phyloP scores from a whole-genome alignment of 2,113 vertebrate species.

The Drymodes brunneopygia region DNA sequence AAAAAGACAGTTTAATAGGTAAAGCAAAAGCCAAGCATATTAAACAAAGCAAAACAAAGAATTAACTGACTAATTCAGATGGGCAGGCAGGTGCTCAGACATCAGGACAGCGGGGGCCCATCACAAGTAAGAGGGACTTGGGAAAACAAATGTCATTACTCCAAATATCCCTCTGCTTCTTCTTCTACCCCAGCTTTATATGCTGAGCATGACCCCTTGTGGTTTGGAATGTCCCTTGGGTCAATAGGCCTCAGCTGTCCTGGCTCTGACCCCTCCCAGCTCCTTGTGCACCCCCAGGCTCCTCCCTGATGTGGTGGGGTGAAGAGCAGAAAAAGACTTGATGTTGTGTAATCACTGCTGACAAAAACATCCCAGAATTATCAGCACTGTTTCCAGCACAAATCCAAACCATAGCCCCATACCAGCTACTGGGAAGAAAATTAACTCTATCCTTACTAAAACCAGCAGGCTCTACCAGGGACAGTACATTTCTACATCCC shows the following conservation, averaged over 20 bases:
- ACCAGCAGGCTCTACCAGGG: accelerated
- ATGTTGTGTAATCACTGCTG: not conserved
- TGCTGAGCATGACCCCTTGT: accelerated
- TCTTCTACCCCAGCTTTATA: not conserved
- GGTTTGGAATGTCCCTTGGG: not conserved
- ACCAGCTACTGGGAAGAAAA: not conserved
- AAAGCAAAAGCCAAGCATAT: accelerated
- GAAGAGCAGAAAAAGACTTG: not conserved
- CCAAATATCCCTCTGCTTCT: accelerated
- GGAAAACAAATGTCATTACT: not conserved
- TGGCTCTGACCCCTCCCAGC: not conserved
- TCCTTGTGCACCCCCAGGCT: not conserved
- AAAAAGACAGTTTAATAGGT: not conserved
- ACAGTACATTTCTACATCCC: not conserved
- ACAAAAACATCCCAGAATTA: not conserved
- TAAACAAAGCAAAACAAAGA: not conserved
- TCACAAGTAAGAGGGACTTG: accelerated
- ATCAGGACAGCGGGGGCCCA: not conserved
- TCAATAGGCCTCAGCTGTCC: not conserved
- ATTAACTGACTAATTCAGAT: not conserved
- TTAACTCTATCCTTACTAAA: not conserved
- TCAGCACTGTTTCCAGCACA: not conserved
- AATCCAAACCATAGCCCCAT: not conserved
- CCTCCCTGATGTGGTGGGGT: accelerated
- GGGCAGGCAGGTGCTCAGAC: not conserved